Evolutionary conservation across 2,888 invertebrate genomes (phyloP).

Genomic region (Brenthis daphne): DNA sequence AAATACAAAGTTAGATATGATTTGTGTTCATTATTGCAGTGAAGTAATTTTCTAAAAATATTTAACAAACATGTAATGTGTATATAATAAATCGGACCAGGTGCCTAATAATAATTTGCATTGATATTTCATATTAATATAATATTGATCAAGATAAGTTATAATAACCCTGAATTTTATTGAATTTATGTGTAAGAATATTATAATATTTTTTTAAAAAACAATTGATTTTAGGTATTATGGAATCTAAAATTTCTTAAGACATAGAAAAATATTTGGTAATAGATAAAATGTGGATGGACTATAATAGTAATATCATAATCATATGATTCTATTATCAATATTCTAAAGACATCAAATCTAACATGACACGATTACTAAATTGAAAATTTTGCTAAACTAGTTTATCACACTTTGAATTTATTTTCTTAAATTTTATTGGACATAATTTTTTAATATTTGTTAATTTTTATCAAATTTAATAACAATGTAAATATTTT

Average conservation of each 20-base stretch:
- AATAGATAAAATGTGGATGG: conserved; percentile 34
- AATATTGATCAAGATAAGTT: not conserved
- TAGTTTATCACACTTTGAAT: conserved; percentile 59
- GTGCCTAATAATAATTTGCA: too few relatives aligned
- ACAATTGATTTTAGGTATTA: conserved; percentile 11
- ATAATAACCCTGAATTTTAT: conserved; percentile 11
- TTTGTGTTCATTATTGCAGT: too few relatives aligned
- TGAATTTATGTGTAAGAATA: conserved; percentile 2
- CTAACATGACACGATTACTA: conserved; percentile 5
- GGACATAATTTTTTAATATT: not conserved
- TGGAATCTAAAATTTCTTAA: conserved; percentile 13
- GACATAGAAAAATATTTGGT: conserved; percentile 45
- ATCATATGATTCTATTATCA: not conserved
- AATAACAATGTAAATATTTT: not conserved
- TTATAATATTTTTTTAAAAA: not conserved
- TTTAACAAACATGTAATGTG: too few relatives aligned
- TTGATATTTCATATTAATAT: not conserved
- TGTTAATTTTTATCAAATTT: not conserved
- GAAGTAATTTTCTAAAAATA: too few relatives aligned
- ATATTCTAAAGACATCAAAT: conserved; percentile 7
- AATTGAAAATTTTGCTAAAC: conserved; percentile 29
- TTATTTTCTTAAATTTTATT: conserved; percentile 19
- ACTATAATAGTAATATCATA: conserved; percentile 24
- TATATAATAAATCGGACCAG: too few relatives aligned
- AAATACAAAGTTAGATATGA: too few relatives aligned